Evolutionary conservation across 2,888 invertebrate genomes (phyloP).

Genomic region (Calameuta filiformis): DNA sequence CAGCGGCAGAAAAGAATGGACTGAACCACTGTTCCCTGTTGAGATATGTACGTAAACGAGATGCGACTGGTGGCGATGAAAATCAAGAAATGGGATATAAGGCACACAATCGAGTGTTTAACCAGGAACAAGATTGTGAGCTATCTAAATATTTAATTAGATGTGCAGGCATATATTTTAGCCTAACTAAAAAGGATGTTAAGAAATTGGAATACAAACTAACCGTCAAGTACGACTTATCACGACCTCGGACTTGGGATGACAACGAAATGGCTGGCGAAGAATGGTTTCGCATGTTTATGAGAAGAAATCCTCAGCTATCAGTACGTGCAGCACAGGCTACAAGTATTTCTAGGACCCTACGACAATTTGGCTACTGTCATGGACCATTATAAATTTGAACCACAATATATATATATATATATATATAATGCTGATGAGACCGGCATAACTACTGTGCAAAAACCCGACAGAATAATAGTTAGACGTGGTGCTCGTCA

Average conservation of each 20-base stretch:
- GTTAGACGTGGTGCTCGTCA: constrained; percentile 54
- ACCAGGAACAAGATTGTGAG: constrained; percentile 26
- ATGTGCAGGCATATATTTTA: constrained; percentile 35
- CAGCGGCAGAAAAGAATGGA: constrained; percentile 19
- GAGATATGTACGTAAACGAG: constrained; percentile 20
- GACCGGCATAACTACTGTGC: constrained; percentile 59
- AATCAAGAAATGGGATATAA: constrained; percentile 22
- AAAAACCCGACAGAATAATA: constrained; percentile 55
- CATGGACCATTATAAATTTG: constrained; percentile 29
- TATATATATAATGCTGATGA: constrained; percentile 61
- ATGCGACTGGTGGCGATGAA: constrained; percentile 14
- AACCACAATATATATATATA: too few relatives aligned
- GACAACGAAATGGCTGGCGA: constrained; percentile 38
- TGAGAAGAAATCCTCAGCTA: constrained; percentile 35
- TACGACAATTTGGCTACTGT: constrained; percentile 23
- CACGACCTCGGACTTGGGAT: constrained; percentile 32
- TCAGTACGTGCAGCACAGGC: constrained; percentile 33
- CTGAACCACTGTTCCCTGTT: constrained; percentile 18
- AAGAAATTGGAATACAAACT: constrained; percentile 35
- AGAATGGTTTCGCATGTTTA: constrained; percentile 38
- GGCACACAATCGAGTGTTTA: constrained; percentile 25
- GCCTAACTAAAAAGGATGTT: constrained; percentile 31
- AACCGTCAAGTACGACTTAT: constrained; percentile 30
- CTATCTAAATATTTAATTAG: constrained; percentile 28
- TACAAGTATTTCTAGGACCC: constrained; percentile 34